Percentiles rank a stretch among this genome's conserved stretches.
Conservation (phyloP, 1,140 invertebrate species). For the Bombus consobrinus region DNA sequence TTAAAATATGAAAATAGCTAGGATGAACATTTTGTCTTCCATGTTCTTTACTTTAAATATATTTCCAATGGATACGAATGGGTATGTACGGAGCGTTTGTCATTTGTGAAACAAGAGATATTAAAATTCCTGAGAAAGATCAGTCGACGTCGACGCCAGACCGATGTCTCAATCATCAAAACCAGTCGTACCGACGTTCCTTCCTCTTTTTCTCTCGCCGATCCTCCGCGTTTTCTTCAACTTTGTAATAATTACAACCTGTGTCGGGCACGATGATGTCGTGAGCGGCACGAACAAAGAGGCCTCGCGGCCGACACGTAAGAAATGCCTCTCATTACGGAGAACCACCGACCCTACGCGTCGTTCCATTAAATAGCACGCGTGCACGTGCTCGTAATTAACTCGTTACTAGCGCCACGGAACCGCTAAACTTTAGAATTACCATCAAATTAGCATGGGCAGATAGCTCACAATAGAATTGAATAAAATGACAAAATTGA, state of each 20-base stretch:
- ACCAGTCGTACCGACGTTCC: background rate
- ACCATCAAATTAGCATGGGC: slow-evolving; percentile 43
- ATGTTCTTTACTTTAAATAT: background rate
- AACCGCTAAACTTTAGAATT: slow-evolving; percentile 52
- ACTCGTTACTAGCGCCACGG: slow-evolving; percentile 60
- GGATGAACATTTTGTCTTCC: background rate
- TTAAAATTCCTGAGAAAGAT: background rate
- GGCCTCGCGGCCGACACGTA: slow-evolving; percentile 45
- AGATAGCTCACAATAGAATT: background rate
- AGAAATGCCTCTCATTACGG: slow-evolving; percentile 66
- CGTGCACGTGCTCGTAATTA: slow-evolving; percentile 66
- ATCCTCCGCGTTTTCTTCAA: slow-evolving; percentile 34
- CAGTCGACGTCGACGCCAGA: background rate
- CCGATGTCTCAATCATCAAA: slow-evolving; percentile 6
- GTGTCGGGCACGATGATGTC: slow-evolving; percentile 17
- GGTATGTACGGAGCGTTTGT: background rate
- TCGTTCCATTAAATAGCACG: slow-evolving; percentile 59
- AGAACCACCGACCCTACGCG: slow-evolving; percentile 26
- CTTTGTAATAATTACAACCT: slow-evolving; percentile 59
- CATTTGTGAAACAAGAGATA: background rate
- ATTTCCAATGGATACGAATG: background rate
- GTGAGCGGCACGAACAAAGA: slow-evolving; percentile 47
- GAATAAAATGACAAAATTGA: no score
- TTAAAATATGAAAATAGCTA: no score
- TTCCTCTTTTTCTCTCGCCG: background rate